Evolutionary conservation across 1,140 invertebrate species (phyloP).

Genomic region (Trichomalopsis sarcophagae): DNA sequence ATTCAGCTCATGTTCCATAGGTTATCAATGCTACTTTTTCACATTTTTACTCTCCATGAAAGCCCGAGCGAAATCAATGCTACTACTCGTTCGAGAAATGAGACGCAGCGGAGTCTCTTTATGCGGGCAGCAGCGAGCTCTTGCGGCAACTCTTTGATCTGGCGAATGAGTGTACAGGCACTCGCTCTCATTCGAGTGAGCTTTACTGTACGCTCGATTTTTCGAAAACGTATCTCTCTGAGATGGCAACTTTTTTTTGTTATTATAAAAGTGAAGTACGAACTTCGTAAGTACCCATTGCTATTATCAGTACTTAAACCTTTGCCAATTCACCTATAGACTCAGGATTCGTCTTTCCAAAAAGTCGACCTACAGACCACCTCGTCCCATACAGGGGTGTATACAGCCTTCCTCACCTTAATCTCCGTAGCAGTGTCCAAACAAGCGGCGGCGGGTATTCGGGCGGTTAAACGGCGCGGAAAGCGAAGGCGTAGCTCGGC

Average conservation of each 20-base stretch:
- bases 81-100: not conserved
- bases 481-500: not conserved
- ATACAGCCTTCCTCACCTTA: not conserved
- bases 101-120: not conserved
- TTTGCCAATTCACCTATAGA: no score
- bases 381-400: no score
- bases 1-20: not conserved
- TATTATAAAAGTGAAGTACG: not conserved
- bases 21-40: not conserved
- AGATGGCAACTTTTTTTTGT: not conserved
- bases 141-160: not conserved
- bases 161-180: not conserved
- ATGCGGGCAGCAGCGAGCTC: not conserved
- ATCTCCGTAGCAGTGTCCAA: not conserved
- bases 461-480: not conserved
- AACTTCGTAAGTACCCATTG: no score
- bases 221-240: not conserved
- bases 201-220: constrained; percentile 6
- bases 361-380: no score
- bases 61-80: not conserved
- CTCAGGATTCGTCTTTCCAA: no score
- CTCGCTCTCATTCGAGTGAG: not conserved
- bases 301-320: no score
- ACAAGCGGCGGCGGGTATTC: not conserved
- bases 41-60: not conserved